Percentiles rank a stretch among this genome's conserved stretches.
phyloP scores from a whole-genome alignment of 2,113 vertebrate species.

The Cricetomys ansorgei region DNA sequence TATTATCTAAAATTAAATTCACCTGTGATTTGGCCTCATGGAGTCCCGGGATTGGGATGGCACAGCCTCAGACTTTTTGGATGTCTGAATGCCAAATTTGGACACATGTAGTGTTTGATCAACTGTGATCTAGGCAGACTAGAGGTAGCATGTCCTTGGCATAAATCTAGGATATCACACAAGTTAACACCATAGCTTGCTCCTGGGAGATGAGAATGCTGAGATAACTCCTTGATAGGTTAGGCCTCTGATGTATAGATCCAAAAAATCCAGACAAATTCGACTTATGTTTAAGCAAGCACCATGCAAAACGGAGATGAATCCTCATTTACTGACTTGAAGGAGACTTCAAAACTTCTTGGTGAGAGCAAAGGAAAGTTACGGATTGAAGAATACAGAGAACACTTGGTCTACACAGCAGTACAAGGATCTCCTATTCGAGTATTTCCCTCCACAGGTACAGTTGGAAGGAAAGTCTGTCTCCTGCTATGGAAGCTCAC shows the following conservation, averaged over 20 bases:
- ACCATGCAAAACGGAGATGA: not conserved
- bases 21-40: not conserved
- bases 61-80: not conserved
- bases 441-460: not conserved
- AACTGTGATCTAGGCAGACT: not conserved
- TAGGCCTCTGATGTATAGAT: not conserved
- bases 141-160: not conserved
- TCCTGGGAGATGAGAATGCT: not conserved
- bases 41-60: not conserved
- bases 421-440: not conserved
- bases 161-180: not conserved
- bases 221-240: not conserved
- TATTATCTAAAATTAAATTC: not conserved
- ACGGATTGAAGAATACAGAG: not conserved
- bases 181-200: not conserved
- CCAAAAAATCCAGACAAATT: not conserved
- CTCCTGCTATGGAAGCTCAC: not conserved
- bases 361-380: not conserved
- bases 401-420: not conserved
- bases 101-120: not conserved
- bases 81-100: not conserved
- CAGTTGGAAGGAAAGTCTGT: not conserved
- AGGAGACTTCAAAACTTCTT: not conserved
- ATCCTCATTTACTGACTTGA: not conserved
- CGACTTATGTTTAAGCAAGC: not conserved